Conservation (phyloP, 2,888 invertebrate genomes). For the Sycophila texana region DNA sequence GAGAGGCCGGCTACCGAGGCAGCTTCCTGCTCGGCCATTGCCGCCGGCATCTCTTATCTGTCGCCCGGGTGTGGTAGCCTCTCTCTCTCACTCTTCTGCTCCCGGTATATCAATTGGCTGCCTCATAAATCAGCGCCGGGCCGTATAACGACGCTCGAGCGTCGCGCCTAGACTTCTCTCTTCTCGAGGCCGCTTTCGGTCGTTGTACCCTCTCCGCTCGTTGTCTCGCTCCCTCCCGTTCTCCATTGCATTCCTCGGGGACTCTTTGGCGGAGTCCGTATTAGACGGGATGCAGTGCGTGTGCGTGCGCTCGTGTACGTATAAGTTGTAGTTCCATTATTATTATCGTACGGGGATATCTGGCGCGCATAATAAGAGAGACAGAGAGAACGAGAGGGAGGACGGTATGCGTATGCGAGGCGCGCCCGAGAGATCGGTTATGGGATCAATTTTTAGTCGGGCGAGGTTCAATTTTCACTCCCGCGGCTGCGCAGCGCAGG, state of each 20-base stretch:
- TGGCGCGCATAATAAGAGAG: slow-evolving; percentile 53
- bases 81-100: slow-evolving; percentile 14
- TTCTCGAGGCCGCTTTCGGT: slow-evolving; percentile 53
- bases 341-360: slow-evolving; percentile 53
- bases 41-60: slow-evolving; percentile 47
- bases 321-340: slow-evolving; percentile 48
- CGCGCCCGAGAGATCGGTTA: slow-evolving; percentile 40
- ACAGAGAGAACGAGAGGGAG: not conserved
- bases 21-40: slow-evolving; percentile 32
- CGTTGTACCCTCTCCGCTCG: slow-evolving; percentile 47
- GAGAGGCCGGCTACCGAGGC: slow-evolving; percentile 12
- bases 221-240: slow-evolving; percentile 22
- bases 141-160: slow-evolving; percentile 46
- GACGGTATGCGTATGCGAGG: slow-evolving; percentile 21
- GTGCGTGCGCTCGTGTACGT: slow-evolving; percentile 1
- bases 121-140: slow-evolving; percentile 54
- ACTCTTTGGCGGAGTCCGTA: slow-evolving; percentile 7
- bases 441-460: slow-evolving; percentile 49
- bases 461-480: slow-evolving; percentile 47
- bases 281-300: slow-evolving; percentile 19
- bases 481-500: slow-evolving; percentile 9
- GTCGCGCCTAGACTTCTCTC: slow-evolving; percentile 21
- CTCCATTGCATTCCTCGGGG: slow-evolving; percentile 27
- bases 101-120: slow-evolving; percentile 55
- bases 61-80: slow-evolving; percentile 43